Percentiles rank a stretch among this genome's conserved stretches.
These are phyloP conservation scores for Poeciliopsis infans DNA, from an alignment of 2,797 vertebrate genomes.

Conservation along the genomic window DNA sequence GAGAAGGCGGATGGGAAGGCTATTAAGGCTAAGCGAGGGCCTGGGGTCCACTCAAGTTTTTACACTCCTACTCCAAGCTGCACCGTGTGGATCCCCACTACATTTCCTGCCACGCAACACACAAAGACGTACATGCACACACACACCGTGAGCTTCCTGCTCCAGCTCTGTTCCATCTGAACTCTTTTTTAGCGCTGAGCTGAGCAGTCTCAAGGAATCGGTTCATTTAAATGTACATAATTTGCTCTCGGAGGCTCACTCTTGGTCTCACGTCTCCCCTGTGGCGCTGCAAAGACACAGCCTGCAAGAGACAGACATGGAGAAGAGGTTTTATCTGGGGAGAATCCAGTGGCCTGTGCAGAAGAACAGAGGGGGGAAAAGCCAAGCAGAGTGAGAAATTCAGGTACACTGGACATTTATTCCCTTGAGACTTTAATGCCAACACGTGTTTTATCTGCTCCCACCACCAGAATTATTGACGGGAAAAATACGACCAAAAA, in stretches of 20 bases:
- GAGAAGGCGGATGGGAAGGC: constrained; percentile 73
- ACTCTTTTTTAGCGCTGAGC: constrained; percentile 75
- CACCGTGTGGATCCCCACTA: constrained; percentile 54
- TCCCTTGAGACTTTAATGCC: constrained; percentile 55
- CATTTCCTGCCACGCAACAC: constrained; percentile 30
- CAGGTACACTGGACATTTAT: constrained; percentile 69
- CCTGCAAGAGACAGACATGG: constrained; percentile 54
- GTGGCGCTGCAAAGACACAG: constrained; percentile 65
- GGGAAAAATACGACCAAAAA: constrained; percentile 18
- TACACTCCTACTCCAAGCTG: constrained; percentile 77
- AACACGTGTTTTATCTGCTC: constrained; percentile 58
- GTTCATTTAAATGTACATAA: constrained; percentile 85
- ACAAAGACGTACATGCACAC: constrained; percentile 38
- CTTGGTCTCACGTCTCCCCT: constrained; percentile 73
- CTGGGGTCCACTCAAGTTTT: constrained; percentile 82
- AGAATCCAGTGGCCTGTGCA: constrained; percentile 71
- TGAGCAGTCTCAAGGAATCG: constrained; percentile 79
- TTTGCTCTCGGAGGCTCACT: constrained; percentile 75
- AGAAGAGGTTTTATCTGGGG: constrained; percentile 67
- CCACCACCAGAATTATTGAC: constrained; percentile 21
- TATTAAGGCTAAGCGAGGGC: constrained; percentile 81
- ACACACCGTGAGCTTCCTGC: constrained; percentile 62
- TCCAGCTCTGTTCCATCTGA: constrained; percentile 76
- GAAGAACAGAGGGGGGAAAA: constrained; percentile 61
- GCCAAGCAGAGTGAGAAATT: constrained; percentile 56